Evolutionary conservation across 2,888 invertebrate genomes (phyloP).

Genomic region (Frankliniella fusca): DNA sequence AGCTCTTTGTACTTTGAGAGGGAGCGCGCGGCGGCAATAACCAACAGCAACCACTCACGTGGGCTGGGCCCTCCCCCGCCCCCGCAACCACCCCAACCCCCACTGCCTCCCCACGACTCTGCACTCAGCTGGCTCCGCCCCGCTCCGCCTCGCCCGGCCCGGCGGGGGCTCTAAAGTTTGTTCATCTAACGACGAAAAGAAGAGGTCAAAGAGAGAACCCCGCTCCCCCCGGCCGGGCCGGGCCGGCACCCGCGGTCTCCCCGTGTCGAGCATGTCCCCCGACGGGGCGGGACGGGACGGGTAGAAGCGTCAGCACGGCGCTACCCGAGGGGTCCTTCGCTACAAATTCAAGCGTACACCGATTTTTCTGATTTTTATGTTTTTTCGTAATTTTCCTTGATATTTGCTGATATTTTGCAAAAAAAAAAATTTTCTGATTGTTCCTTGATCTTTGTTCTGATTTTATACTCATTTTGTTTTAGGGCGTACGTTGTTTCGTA

Average conservation of each 20-base stretch:
- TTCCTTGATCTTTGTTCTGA: no score
- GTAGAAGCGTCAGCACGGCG: no score
- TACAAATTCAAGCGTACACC: no score
- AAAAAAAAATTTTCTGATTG: no score
- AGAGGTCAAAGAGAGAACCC: not conserved
- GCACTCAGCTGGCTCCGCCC: not conserved
- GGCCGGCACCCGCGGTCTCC: not conserved
- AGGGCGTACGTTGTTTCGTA: not conserved
- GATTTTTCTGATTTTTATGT: no score
- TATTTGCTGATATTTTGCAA: no score
- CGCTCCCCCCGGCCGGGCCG: not conserved
- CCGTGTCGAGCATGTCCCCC: not conserved
- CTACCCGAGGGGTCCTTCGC: no score
- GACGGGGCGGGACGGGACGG: no score
- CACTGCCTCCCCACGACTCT: no score
- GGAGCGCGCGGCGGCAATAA: not conserved
- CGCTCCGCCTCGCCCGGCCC: no score
- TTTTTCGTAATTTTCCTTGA: no score
- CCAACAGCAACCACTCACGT: not conserved
- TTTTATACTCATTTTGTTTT: not conserved
- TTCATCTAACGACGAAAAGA: not conserved
- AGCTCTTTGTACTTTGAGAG: not conserved
- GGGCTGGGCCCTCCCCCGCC: not conserved
- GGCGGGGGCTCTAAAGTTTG: not conserved
- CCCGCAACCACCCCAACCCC: no score